phyloP scores from a whole-genome alignment of 2,888 invertebrate species.

The Orthonevra nobilis region DNA sequence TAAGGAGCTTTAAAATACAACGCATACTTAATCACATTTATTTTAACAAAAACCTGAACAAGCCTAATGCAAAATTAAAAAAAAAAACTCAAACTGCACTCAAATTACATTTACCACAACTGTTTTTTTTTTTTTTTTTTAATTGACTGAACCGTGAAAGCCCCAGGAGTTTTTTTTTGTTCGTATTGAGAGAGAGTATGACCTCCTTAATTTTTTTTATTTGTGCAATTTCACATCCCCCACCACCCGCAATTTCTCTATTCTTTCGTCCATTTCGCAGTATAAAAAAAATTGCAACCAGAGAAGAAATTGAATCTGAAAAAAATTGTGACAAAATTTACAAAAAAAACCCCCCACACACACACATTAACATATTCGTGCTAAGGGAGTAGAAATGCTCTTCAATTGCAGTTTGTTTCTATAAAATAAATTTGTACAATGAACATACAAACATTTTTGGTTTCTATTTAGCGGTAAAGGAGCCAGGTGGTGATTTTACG shows the following conservation, averaged over 20 bases:
- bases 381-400: slow-evolving; percentile 14
- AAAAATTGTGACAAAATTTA: slow-evolving; percentile 62
- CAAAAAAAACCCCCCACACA: slow-evolving; percentile 12
- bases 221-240: slow-evolving; percentile 4
- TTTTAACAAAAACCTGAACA: too few species aligned
- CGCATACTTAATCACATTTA: too few species aligned
- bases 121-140: too few species aligned
- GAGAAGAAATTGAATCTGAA: slow-evolving; percentile 38
- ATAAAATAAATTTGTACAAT: slow-evolving; percentile 35
- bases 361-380: not conserved
- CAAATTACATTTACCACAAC: too few species aligned
- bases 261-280: not conserved
- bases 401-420: slow-evolving; percentile 61
- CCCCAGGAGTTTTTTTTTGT: slow-evolving; percentile 52
- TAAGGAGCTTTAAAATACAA: too few species aligned
- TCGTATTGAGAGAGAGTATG: slow-evolving; percentile 57
- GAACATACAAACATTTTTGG: too few species aligned
- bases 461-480: slow-evolving; percentile 67
- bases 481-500: slow-evolving; percentile 69
- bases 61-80: too few species aligned
- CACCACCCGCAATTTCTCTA: not conserved
- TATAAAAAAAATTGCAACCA: slow-evolving; percentile 39
- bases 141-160: slow-evolving; percentile 25
- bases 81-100: too few species aligned
- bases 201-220: slow-evolving; percentile 57